A percentile compares a stretch with the other conserved stretches of the same genome.
These are phyloP conservation scores for Osmoderma eremita DNA, from an alignment of 2,888 invertebrate species.

Conservation along the genomic window DNA sequence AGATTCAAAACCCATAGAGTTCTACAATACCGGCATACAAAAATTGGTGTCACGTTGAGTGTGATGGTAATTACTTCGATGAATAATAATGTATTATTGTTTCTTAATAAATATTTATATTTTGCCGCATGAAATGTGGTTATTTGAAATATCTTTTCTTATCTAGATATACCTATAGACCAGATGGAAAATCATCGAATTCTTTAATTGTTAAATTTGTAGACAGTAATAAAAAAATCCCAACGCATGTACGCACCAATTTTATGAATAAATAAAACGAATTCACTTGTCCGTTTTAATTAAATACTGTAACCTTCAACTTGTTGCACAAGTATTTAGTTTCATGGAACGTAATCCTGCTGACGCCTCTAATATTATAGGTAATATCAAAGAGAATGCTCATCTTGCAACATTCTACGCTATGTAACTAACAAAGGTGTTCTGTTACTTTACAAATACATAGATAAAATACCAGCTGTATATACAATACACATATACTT, in stretches of 20 bases:
- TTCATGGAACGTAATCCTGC: conserved; percentile 28
- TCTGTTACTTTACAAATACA: conserved; percentile 24
- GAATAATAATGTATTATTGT: too few species aligned
- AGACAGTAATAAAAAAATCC: too few species aligned
- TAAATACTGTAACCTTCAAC: conserved; percentile 27
- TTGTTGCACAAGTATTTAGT: conserved; percentile 26
- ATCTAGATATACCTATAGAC: too few species aligned
- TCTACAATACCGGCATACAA: too few species aligned
- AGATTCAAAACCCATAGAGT: too few species aligned
- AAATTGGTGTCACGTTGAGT: too few species aligned
- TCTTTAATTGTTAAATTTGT: too few species aligned
- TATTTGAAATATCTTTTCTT: too few species aligned
- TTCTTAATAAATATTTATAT: too few species aligned
- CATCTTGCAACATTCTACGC: conserved; percentile 30
- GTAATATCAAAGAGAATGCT: conserved; percentile 32
- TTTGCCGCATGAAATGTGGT: too few species aligned
- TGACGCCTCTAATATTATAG: conserved; percentile 33
- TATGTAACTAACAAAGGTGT: conserved; percentile 15
- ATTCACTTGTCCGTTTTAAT: not conserved
- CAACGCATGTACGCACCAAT: not conserved
- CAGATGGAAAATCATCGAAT: too few species aligned
- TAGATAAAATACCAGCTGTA: not conserved
- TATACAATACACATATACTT: not conserved
- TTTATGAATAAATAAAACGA: not conserved
- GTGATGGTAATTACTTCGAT: too few species aligned